Conservation (phyloP, 2,888 invertebrate genomes). For the Meta bourneti region DNA sequence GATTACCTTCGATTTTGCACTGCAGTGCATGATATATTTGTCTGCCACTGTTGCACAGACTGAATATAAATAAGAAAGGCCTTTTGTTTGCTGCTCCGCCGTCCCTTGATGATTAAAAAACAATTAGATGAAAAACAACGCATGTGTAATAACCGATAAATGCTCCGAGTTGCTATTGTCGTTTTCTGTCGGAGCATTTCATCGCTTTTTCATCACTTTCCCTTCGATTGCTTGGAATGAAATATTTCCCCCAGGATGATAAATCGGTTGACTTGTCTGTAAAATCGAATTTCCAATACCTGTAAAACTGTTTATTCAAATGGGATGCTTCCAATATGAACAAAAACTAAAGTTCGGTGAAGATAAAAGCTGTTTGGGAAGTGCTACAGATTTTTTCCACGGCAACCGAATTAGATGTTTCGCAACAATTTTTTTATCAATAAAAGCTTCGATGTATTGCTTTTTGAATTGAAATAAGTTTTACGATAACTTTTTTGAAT, state of each 20-base stretch:
- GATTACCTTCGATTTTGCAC: background rate
- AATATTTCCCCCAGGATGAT: background rate
- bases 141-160: background rate
- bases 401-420: no score
- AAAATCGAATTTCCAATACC: background rate
- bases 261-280: background rate
- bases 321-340: no score
- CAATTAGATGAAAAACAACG: slow-evolving; percentile 28
- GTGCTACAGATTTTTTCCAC: no score
- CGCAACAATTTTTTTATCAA: no score
- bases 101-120: slow-evolving; percentile 19
- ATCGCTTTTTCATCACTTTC: background rate
- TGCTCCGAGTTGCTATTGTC: background rate
- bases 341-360: no score
- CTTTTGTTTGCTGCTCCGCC: background rate
- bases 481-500: no score
- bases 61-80: background rate
- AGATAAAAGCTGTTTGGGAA: no score
- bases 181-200: background rate
- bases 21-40: background rate
- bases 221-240: background rate
- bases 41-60: background rate
- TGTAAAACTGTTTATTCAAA: background rate
- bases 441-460: no score
- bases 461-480: no score